phyloP scores from a whole-genome alignment of 2,797 vertebrate genomes.

The Hyperoplus lanceolatus region DNA sequence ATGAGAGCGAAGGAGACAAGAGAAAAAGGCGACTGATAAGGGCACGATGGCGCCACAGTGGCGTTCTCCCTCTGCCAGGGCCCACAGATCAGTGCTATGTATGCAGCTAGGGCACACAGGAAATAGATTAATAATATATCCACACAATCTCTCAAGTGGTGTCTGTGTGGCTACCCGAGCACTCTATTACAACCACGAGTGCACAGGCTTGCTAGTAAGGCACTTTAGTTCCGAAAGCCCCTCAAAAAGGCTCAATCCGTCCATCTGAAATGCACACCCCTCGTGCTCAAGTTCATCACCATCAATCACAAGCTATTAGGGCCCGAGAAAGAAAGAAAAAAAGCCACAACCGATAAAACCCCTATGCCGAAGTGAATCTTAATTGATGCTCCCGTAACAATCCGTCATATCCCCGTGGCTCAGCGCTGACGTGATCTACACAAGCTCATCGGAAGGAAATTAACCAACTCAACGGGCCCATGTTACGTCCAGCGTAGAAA shows the following conservation, averaged over 20 bases:
- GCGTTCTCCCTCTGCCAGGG: slow-evolving; percentile 41
- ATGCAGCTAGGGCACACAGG: slow-evolving; percentile 40
- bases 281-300: slow-evolving; percentile 60
- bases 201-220: slow-evolving; percentile 60
- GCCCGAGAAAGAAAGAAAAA: slow-evolving; percentile 43
- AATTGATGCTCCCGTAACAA: slow-evolving; percentile 73
- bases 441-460: slow-evolving; percentile 75
- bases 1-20: slow-evolving; percentile 53
- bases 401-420: slow-evolving; percentile 60
- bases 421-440: slow-evolving; percentile 61
- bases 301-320: slow-evolving; percentile 78
- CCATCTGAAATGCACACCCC: slow-evolving; percentile 73
- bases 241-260: slow-evolving; percentile 63
- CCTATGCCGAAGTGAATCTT: slow-evolving; percentile 66
- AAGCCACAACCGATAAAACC: slow-evolving; percentile 70
- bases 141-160: slow-evolving; percentile 71
- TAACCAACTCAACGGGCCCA: slow-evolving; percentile 67
- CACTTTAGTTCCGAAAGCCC: slow-evolving; percentile 70
- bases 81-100: slow-evolving; percentile 35
- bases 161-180: slow-evolving; percentile 59
- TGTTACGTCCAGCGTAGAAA: slow-evolving; percentile 53
- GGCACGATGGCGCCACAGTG: slow-evolving; percentile 53
- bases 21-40: slow-evolving; percentile 63
- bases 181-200: slow-evolving; percentile 78
- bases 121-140: slow-evolving; percentile 80